These are phyloP conservation scores for Rhinatrema bivittatum DNA, from an alignment of 2,797 vertebrate genomes.

Conservation along the genomic window DNA sequence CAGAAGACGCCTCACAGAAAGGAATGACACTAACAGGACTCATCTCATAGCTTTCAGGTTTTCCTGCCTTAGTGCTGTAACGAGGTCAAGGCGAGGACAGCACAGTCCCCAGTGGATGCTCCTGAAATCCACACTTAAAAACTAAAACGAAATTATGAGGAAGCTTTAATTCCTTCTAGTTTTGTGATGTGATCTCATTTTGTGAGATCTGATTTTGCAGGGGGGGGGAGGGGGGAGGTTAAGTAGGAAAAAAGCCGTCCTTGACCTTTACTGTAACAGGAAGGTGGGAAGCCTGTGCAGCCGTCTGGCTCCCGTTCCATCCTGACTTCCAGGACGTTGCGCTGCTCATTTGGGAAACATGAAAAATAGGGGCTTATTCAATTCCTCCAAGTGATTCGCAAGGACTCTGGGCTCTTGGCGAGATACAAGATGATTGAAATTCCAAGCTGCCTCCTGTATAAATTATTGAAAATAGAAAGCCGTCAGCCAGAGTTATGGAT, in stretches of 20 bases:
- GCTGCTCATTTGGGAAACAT: conserved; percentile 45
- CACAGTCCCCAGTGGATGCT: too few species aligned
- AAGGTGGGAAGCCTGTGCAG: conserved; percentile 22
- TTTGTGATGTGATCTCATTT: too few species aligned
- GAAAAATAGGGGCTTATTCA: conserved; percentile 29
- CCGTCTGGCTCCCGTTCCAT: conserved; percentile 20
- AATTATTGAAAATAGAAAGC: conserved; percentile 36
- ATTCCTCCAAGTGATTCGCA: conserved; percentile 24
- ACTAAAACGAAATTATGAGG: too few species aligned
- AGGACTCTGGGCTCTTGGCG: conserved; percentile 13
- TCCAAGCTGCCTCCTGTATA: conserved; percentile 22
- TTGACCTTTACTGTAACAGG: conserved; percentile 39
- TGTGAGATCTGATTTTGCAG: too few species aligned
- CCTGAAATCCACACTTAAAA: too few species aligned
- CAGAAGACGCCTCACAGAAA: too few species aligned
- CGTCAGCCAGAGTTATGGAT: conserved; percentile 23
- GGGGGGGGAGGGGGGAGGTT: too few species aligned
- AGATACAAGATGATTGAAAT: conserved; percentile 38
- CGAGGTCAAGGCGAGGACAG: too few species aligned
- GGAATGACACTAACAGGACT: too few species aligned
- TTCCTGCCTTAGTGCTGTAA: too few species aligned
- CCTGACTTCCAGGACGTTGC: conserved; percentile 34
- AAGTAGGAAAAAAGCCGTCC: conserved; percentile 15
- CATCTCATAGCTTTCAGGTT: too few species aligned
- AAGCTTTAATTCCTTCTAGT: too few species aligned